Base-by-base conservation (phyloP, 2,113 vertebrate species). In the Hypocryptadius cinnamomeus region DNA sequence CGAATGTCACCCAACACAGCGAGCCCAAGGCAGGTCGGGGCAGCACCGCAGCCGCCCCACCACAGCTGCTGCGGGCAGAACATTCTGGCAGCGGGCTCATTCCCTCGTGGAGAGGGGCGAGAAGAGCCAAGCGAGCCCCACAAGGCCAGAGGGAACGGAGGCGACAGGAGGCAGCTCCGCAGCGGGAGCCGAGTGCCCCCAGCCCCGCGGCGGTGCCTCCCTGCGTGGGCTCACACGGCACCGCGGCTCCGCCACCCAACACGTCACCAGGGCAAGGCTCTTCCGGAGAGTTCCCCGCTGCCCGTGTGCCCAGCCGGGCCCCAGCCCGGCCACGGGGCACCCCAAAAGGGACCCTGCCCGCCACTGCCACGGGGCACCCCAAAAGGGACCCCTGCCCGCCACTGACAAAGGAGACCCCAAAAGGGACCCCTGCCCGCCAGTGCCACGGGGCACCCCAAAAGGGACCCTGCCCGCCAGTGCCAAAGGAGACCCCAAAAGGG, bases 181-280 rank as follows among this genome's bases (percentile, higher is more conserved):
- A 3, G 0, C 25, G 25, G 53, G 33, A 42, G 31, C 18, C 27
- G 53, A 2, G 83, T 35, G 27, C 61, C 53, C 9, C 44, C 53
- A 4, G 73, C 64, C 39, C 72, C 33, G 54, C 47, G 53, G 70
- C 63, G 20, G 79, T 31, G 79, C 28, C 87, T 81, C 87, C 71
- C 35, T 23, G 87, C 71, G 71, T 53, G 68, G 73, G 73, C 76
- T 53, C 40, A 0, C 37, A 0, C 30, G 3, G 37, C 31, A 24
- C 77, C 5, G 18, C 14, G 8, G 63, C 59, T 30, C 56, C 1
- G 57, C 68, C 64, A 57, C 89, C 70, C 1, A 61, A 53, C 94
- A 82, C 92, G 90, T 88, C 92, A 88, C 66, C 84, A 33, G 30
- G 31, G 5, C 61, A 22, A 11, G 79, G 35, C 42, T 94, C 65